phyloP scores from a whole-genome alignment of 2,888 invertebrate species.

The Troides oblongomaculatus region DNA sequence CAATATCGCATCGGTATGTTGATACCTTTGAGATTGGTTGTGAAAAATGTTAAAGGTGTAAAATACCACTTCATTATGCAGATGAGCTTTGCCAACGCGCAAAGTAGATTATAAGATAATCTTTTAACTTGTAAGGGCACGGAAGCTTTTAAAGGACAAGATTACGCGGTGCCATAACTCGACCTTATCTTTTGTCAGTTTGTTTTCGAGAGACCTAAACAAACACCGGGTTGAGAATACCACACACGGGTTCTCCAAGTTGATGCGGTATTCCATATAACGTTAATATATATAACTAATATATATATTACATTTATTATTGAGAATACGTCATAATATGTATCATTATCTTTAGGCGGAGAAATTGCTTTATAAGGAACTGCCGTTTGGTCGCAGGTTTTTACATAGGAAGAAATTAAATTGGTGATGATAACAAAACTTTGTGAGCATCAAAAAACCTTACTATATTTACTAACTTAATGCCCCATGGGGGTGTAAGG shows the following conservation, averaged over 20 bases:
- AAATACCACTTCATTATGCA: conserved; percentile 2
- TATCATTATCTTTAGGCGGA: not conserved
- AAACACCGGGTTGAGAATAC: conserved; percentile 20
- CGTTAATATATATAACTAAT: not conserved
- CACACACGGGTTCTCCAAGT: conserved; percentile 14
- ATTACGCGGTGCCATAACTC: conserved; percentile 22
- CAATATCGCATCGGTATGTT: no score
- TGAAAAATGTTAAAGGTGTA: not conserved
- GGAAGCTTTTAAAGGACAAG: conserved; percentile 25
- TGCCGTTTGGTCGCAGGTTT: no score
- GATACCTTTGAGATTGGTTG: not conserved
- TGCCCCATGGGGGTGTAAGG: no score
- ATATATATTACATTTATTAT: not conserved
- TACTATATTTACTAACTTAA: no score
- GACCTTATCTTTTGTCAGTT: conserved; percentile 21
- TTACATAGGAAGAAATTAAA: no score
- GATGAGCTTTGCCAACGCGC: conserved; percentile 5
- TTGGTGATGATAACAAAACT: no score
- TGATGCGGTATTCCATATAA: not conserved
- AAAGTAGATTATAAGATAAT: conserved; percentile 22
- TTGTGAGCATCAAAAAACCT: no score
- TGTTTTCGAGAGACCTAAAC: conserved; percentile 23
- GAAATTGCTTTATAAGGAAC: no score
- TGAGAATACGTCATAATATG: not conserved
- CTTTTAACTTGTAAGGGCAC: conserved; percentile 18